Evolutionary conservation across 2,888 invertebrate genomes (phyloP).

Genomic region (Andrena bicolor): DNA sequence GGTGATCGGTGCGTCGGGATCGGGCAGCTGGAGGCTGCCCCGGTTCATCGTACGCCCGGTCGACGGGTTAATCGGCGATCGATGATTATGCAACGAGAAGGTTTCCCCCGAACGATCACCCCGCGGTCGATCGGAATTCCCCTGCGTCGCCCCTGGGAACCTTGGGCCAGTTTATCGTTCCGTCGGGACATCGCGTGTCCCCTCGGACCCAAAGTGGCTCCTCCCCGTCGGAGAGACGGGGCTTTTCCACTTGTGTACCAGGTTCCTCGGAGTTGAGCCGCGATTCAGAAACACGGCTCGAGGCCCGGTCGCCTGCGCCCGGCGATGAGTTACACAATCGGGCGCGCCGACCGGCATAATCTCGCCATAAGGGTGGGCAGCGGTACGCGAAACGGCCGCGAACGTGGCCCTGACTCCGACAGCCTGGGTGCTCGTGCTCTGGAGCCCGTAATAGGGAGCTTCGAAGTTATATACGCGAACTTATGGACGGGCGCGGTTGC

Average conservation of each 20-base stretch:
- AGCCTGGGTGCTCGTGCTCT: slow-evolving; percentile 25
- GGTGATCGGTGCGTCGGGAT: slow-evolving; percentile 31
- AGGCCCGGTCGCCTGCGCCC: not conserved
- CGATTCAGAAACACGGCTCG: too few species aligned
- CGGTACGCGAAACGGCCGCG: slow-evolving; percentile 25
- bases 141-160: not conserved
- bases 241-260: too few species aligned
- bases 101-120: not conserved
- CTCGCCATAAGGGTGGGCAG: slow-evolving; percentile 7
- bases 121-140: not conserved
- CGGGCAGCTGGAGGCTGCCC: not conserved
- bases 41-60: slow-evolving; percentile 7
- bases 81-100: not conserved
- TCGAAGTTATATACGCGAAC: slow-evolving; percentile 61
- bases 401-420: slow-evolving; percentile 26
- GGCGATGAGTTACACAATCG: slow-evolving; percentile 39
- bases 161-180: not conserved
- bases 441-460: slow-evolving; percentile 45
- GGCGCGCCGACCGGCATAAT: slow-evolving; percentile 29
- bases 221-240: too few species aligned
- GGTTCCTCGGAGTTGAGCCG: too few species aligned
- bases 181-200: not conserved
- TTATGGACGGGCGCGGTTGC: slow-evolving; percentile 70
- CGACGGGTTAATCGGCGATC: not conserved
- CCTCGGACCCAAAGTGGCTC: not conserved